These are phyloP conservation scores for Pteropus alecto DNA, from an alignment of 2,113 vertebrate genomes.

Conservation along the genomic window DNA sequence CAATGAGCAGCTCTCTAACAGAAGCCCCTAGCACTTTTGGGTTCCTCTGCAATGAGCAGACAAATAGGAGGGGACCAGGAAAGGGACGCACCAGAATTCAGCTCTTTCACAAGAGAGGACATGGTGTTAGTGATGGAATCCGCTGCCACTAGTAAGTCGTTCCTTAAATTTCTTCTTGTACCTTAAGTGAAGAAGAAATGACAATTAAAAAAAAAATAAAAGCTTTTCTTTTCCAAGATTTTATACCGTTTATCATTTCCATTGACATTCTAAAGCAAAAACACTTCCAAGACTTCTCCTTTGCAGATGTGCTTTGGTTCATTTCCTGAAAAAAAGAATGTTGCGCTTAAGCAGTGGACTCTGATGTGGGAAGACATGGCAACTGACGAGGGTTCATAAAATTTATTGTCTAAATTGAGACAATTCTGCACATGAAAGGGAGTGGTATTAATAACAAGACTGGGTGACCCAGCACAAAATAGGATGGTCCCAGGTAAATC, in stretches of 20 bases:
- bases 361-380: not conserved
- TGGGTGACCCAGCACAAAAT: not conserved
- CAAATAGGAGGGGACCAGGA: not conserved
- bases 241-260: not conserved
- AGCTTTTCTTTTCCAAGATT: not conserved
- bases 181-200: constrained; percentile 84
- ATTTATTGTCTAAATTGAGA: not conserved
- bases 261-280: not conserved
- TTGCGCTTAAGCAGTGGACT: not conserved
- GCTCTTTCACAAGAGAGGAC: constrained; percentile 97
- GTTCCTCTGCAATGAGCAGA: not conserved
- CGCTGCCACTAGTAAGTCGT: constrained; percentile 96
- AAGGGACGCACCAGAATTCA: constrained; percentile 93
- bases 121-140: constrained; percentile 99
- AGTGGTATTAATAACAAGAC: not conserved
- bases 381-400: not conserved
- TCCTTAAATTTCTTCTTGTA: constrained; percentile 96
- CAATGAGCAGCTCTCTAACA: not conserved
- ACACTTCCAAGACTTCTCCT: not conserved
- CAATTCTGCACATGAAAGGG: not conserved
- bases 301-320: not conserved
- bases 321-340: not conserved
- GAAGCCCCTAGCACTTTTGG: not conserved
- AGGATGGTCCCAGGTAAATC: not conserved
- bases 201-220: constrained; percentile 53